Percentiles rank a stretch among this genome's conserved stretches.
Evolutionary conservation across 2,113 vertebrate genomes (phyloP).

Genomic region (Bolborhynchus lineola): DNA sequence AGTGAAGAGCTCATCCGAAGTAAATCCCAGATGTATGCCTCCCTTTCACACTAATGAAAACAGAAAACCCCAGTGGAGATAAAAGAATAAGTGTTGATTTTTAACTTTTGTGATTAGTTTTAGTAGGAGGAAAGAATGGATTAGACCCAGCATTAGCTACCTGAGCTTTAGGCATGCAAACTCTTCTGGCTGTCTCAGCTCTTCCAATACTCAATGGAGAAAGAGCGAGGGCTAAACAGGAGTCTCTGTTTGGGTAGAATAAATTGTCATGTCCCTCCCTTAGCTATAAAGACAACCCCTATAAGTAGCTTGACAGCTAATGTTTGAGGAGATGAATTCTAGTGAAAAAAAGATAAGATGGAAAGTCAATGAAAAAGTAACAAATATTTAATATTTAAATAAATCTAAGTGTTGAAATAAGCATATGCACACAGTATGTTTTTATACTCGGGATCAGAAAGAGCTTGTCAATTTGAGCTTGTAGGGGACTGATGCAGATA

Average conservation of each 20-base stretch:
- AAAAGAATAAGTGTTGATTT: not conserved
- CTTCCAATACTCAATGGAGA: not conserved
- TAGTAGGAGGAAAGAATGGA: not conserved
- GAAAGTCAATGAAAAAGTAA: not conserved
- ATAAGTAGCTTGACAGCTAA: not conserved
- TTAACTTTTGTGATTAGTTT: not conserved
- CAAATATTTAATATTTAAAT: not conserved
- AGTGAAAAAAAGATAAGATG: not conserved
- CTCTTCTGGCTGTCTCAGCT: not conserved
- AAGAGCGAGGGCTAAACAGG: not conserved
- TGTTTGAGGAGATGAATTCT: not conserved
- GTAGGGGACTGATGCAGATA: not conserved
- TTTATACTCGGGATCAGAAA: conserved; percentile 2
- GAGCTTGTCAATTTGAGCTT: not conserved
- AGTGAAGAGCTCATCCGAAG: not conserved
- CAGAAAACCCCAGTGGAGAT: not conserved
- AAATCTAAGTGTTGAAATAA: not conserved
- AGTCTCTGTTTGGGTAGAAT: not conserved
- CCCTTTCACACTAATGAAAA: not conserved
- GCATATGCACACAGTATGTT: not conserved
- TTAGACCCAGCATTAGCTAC: not conserved
- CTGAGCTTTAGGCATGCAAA: not conserved
- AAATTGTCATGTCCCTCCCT: not conserved
- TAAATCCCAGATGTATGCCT: not conserved
- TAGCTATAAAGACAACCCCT: not conserved